Evolutionary conservation across 2,888 invertebrate genomes (phyloP).

Genomic region (Alentia gelatinosa): DNA sequence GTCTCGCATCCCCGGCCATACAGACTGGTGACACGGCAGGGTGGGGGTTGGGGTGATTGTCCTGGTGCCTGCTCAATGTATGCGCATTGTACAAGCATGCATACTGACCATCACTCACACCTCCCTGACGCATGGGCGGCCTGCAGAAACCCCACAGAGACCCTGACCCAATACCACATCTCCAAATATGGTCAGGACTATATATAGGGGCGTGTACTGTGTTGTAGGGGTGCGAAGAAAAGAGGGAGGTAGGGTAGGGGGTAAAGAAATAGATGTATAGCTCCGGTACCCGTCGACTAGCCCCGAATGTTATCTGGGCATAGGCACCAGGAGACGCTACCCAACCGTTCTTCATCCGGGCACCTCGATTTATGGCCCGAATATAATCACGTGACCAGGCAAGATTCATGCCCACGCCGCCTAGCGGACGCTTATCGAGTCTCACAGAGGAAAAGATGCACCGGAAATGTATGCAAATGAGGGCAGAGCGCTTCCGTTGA

Average conservation of each 20-base stretch:
- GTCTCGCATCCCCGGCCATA: not conserved
- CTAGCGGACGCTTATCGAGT: not conserved
- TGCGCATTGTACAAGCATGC: not conserved
- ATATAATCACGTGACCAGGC: slow-evolving; percentile 28
- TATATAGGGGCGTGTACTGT: not conserved
- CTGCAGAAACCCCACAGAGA: too few relatives aligned
- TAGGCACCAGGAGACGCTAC: not conserved
- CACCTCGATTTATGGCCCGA: not conserved
- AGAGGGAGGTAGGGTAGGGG: not conserved
- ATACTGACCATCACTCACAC: not conserved
- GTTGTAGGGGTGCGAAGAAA: not conserved
- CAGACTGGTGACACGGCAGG: not conserved
- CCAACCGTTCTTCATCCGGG: not conserved
- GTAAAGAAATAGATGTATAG: too few relatives aligned
- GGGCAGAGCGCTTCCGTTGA: not conserved
- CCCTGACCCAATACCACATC: too few relatives aligned
- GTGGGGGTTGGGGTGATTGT: not conserved
- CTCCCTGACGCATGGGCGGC: too few relatives aligned
- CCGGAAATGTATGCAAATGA: slow-evolving; percentile 38
- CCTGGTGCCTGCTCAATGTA: not conserved
- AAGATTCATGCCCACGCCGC: not conserved
- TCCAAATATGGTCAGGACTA: too few relatives aligned
- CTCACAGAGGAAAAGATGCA: slow-evolving; percentile 32
- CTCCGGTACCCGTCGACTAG: not conserved
- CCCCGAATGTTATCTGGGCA: slow-evolving; percentile 39